Evolutionary conservation across 1,140 invertebrate species (phyloP).

Genomic region (Drosophila teissieri): DNA sequence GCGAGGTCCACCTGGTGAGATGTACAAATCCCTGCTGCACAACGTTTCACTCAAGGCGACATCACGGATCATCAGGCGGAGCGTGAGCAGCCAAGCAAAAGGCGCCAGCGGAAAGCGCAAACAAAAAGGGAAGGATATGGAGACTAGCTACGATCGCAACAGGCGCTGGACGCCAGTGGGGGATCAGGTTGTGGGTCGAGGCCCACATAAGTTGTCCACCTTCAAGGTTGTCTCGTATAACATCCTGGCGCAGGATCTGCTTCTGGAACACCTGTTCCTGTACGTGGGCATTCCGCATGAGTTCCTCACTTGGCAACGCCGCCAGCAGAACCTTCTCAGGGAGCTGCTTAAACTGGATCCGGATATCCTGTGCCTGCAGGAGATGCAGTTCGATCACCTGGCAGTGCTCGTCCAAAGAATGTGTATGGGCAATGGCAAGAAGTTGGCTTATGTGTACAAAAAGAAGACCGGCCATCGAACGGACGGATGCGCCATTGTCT

Average conservation of each 20-base stretch:
- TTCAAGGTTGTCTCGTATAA: constrained; percentile 91
- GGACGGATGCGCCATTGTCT: constrained; percentile 95
- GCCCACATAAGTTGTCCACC: background rate
- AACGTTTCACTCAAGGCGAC: constrained; percentile 8
- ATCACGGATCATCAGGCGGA: constrained; percentile 2
- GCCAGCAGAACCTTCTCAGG: constrained; percentile 88
- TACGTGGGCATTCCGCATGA: constrained; percentile 88
- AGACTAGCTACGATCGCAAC: background rate
- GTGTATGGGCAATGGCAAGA: constrained; percentile 30
- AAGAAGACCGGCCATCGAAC: constrained; percentile 88
- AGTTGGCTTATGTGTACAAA: constrained; percentile 89
- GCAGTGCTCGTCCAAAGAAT: constrained; percentile 60
- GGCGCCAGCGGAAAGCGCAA: constrained; percentile 44
- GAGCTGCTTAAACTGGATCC: constrained; percentile 90
- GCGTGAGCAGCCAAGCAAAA: constrained; percentile 20
- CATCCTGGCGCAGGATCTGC: constrained; percentile 92
- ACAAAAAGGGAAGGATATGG: constrained; percentile 24
- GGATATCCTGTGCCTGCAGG: constrained; percentile 87
- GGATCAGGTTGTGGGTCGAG: background rate
- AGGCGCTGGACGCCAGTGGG: background rate
- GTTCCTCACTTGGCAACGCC: constrained; percentile 89
- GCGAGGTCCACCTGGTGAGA: constrained; percentile 14
- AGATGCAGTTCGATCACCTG: constrained; percentile 93
- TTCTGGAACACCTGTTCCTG: constrained; percentile 90
- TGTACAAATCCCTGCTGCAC: constrained; percentile 51